phyloP scores from a whole-genome alignment of 2,888 invertebrate species.

The Mesochorus sp. region DNA sequence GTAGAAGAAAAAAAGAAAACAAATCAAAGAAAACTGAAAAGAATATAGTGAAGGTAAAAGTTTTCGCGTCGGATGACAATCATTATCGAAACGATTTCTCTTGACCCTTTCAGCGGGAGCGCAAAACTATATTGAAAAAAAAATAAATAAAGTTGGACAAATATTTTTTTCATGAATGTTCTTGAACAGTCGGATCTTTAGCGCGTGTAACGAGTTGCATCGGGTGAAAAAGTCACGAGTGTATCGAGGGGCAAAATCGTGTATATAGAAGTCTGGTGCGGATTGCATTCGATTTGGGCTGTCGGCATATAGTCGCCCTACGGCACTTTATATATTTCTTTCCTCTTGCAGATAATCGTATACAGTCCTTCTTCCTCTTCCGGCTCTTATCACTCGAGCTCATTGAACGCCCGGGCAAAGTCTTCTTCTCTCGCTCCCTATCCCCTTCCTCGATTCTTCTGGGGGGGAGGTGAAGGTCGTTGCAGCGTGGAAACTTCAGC shows the following conservation, averaged over 20 bases:
- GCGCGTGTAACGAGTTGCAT: constrained; percentile 54
- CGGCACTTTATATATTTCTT: constrained; percentile 20
- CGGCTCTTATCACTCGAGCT: constrained; percentile 14
- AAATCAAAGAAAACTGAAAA: background rate
- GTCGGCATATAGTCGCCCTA: constrained; percentile 55
- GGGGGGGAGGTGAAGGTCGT: constrained; percentile 37
- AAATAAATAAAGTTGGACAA: background rate
- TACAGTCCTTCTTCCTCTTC: constrained; percentile 34
- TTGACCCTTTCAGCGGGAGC: background rate
- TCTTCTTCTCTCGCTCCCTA: background rate
- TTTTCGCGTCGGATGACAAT: background rate
- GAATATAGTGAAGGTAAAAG: no score
- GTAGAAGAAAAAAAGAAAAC: no score
- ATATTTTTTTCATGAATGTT: background rate
- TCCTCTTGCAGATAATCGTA: constrained; percentile 16
- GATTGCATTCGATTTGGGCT: constrained; percentile 72
- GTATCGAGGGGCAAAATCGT: background rate
- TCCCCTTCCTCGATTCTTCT: no score
- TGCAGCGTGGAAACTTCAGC: constrained; percentile 74
- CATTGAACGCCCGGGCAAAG: background rate
- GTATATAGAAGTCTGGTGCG: no score
- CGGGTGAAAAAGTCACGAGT: background rate
- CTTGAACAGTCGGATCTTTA: background rate
- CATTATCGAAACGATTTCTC: constrained; percentile 4
- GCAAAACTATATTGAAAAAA: background rate